Evolutionary conservation across 2,797 vertebrate species (phyloP), one percentile per base, ranked within the genome.

Genomic region (Melanotaenia nigrans): DNA sequence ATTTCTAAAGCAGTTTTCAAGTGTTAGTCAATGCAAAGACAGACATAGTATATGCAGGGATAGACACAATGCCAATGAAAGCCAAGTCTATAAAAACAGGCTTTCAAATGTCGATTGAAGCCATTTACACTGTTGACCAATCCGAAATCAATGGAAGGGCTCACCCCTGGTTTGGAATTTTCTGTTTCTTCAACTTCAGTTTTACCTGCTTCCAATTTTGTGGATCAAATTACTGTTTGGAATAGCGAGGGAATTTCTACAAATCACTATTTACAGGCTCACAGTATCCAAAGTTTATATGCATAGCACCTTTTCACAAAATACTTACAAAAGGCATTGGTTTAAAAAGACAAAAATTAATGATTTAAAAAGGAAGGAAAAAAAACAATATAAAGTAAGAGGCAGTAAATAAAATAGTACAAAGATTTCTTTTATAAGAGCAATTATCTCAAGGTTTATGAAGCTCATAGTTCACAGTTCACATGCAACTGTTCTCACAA

Each of bases 51-150:
- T 28, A 63, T 14, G 33, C 58, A 69, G 24, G 51, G 54, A 70
- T 53, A 25, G 40, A 62, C 58, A 75, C 55, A 71, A 42, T n/a
- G 13, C 54, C 58, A 80, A 70, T 73, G 25, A 67, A 74, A 71
- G 53, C 3, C 13, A 60, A 51, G 49, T 53, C 18, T 40, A 36
- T 68, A 45, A 72, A 70, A 79, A 58, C 33, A 66, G 55, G 25
- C 13, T 71, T 68, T 66, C 53, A 49, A 40, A 61, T 49, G 38
- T 82, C 0, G 3, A 75, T 65, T 55, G 61, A 70, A 65, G 49
- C 18, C 51, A 68, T 61, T 51, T 42, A 71, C 58, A 66, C 11
- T 30, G 20, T 33, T 62, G 60, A 77, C 32, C 38, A 36, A 64
- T 25, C 61, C 40, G 61, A 65, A 68, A 79, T 71, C 55, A 55